Base-by-base conservation (phyloP, 37 sponge, comb jelly and placozoan genomes). In the Beroe forskalii region DNA sequence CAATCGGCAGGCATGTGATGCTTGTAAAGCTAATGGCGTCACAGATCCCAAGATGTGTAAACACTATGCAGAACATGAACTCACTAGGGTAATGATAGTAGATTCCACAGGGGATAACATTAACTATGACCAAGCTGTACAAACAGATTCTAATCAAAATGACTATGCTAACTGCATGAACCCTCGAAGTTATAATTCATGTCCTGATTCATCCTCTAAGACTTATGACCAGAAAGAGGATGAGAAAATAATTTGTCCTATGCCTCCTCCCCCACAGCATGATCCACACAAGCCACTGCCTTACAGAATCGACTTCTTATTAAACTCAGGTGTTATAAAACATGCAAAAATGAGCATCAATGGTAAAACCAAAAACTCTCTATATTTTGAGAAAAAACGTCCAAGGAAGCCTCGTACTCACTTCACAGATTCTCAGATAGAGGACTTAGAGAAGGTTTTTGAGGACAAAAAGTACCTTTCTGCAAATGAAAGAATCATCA, bases 311-410 rank as follows among this genome's bases (percentile, higher is more conserved):
- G 75, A 72, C 30, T 72, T 72, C 30, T 39, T 72, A 19, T 39
- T 72, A 6, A 37, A 72, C 39, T 72, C 75, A 3, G 75, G 75
- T 3, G 75, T 72, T 8, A 37, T 72, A 12, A 72, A 72, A 72
- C 75, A 72, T 72, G 75, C 75, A 6, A 35, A 39, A 32, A 38
- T 72, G 40, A 37, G 35, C 30, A 38, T 37, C 36, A 72, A 32
- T 32, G 75, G 75, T 30, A 37, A 32, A 32, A 35, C 40, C 1
- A 37, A 32, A 19, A 72, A 38, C 40, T 37, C 75, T 39, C 30
- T 72, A 37, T 72, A 35, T 38, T 72, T 72, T 32, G 75, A 72
- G 40, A 72, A 72, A 37, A 72, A 72, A 37, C 75, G 75, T 35
- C 75, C 75, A 22, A 3, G 75, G 12, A 72, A 72, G 30, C 75